A percentile compares a stretch with the other conserved stretches of the same genome.
Evolutionary conservation across 2,113 vertebrate species (phyloP).

Genomic region (Oryzias celebensis): DNA sequence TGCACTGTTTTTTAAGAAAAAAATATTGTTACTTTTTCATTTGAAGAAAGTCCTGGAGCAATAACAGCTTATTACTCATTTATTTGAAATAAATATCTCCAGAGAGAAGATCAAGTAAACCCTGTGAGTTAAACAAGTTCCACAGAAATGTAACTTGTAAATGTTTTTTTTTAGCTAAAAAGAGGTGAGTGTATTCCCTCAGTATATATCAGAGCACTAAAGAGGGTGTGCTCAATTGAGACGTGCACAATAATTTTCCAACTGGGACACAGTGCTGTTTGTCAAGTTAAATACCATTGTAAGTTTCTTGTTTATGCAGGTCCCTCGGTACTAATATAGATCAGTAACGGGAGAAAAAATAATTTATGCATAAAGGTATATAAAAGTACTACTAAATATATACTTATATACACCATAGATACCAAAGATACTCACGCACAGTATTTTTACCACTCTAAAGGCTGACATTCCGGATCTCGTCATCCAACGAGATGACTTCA

Average conservation of each 20-base stretch:
- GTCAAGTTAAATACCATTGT: constrained; percentile 1
- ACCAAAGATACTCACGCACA: too few species aligned
- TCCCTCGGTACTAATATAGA: constrained; percentile 56
- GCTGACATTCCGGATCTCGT: too few species aligned
- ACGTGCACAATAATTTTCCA: constrained; percentile 54
- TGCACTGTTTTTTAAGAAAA: constrained; percentile 33
- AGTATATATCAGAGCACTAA: constrained; percentile 42
- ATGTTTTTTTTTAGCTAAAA: constrained; percentile 54
- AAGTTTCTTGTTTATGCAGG: background rate
- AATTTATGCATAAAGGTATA: too few species aligned
- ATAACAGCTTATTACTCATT: constrained; percentile 53
- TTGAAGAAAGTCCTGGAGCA: constrained; percentile 62
- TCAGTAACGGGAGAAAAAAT: constrained; percentile 11
- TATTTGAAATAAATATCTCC: constrained; percentile 53
- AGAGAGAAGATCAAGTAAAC: constrained; percentile 50
- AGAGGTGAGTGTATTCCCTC: constrained; percentile 19
- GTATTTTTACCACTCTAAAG: too few species aligned
- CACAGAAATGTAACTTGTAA: constrained; percentile 29
- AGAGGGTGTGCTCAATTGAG: constrained; percentile 59
- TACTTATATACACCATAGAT: too few species aligned
- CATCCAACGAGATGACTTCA: too few species aligned
- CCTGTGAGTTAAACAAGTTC: constrained; percentile 58
- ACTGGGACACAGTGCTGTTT: constrained; percentile 43
- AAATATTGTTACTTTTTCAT: constrained; percentile 51
- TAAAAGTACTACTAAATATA: too few species aligned